phyloP scores from a whole-genome alignment of 64 coral and sea anemone species.

The Montipora foliosa region DNA sequence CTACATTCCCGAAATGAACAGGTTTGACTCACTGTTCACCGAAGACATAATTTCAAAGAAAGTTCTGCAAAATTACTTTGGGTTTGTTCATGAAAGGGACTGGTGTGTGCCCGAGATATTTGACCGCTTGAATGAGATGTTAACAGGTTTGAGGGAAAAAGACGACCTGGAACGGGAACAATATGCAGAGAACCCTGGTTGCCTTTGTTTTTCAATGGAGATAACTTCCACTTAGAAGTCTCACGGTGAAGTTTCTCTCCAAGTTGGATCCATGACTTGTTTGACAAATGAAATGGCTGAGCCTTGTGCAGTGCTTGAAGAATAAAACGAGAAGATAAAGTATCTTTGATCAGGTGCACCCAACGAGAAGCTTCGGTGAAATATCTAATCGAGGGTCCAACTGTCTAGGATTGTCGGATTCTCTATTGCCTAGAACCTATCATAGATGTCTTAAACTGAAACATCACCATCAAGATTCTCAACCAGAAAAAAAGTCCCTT shows the following conservation, averaged over 20 bases:
- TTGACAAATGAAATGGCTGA: not conserved
- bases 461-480: too few species aligned
- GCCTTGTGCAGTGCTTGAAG: too few species aligned
- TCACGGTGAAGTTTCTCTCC: not conserved
- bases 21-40: slow-evolving; percentile 5
- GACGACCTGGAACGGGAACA: slow-evolving; percentile 13
- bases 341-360: too few species aligned
- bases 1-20: slow-evolving; percentile 26
- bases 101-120: slow-evolving; percentile 41
- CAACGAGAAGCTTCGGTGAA: too few species aligned
- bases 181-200: slow-evolving; percentile 50
- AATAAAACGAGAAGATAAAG: too few species aligned
- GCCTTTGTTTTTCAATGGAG: slow-evolving; percentile 15
- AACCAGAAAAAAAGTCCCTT: too few species aligned
- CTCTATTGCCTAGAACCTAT: too few species aligned
- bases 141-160: slow-evolving; percentile 34
- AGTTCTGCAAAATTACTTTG: slow-evolving; percentile 42
- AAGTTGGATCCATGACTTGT: not conserved
- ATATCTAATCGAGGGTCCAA: too few species aligned
- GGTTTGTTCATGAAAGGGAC: slow-evolving; percentile 27
- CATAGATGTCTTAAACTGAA: too few species aligned
- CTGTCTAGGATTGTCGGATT: too few species aligned
- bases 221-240: not conserved
- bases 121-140: slow-evolving; percentile 47
- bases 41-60: slow-evolving; percentile 48